Evolutionary conservation across 2,113 vertebrate genomes (phyloP).

Genomic region (Scalopus aquaticus): DNA sequence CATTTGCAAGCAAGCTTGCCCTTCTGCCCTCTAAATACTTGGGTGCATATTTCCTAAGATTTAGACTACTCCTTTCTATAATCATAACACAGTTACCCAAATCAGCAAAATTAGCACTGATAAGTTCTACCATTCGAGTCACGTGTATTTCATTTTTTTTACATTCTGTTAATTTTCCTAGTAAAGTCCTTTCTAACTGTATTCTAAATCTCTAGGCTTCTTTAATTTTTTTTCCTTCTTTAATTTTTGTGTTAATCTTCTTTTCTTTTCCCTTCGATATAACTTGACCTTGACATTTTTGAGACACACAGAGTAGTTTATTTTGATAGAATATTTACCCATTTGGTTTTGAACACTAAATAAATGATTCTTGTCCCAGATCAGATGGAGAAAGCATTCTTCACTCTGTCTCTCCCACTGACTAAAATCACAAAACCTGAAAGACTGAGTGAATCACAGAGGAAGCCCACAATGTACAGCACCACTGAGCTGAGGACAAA

Average conservation of each 20-base stretch:
- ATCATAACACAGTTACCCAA: background rate
- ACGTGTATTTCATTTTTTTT: background rate
- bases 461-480: background rate
- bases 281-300: background rate
- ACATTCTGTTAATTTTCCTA: background rate
- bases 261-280: background rate
- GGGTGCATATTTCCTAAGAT: background rate
- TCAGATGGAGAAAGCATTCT: background rate
- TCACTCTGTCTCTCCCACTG: background rate
- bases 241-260: background rate
- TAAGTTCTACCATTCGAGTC: background rate
- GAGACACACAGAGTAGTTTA: background rate
- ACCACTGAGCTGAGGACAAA: background rate
- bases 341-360: background rate
- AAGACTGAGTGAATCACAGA: background rate
- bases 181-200: background rate
- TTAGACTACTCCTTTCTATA: background rate
- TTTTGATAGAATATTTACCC: background rate
- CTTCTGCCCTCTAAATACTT: background rate
- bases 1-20: background rate
- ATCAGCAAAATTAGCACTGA: background rate
- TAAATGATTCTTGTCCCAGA: background rate
- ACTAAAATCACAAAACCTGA: background rate
- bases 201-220: background rate
- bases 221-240: no score